Conservation (phyloP, 2,888 invertebrate genomes). For the Drosophila quinaria region DNA sequence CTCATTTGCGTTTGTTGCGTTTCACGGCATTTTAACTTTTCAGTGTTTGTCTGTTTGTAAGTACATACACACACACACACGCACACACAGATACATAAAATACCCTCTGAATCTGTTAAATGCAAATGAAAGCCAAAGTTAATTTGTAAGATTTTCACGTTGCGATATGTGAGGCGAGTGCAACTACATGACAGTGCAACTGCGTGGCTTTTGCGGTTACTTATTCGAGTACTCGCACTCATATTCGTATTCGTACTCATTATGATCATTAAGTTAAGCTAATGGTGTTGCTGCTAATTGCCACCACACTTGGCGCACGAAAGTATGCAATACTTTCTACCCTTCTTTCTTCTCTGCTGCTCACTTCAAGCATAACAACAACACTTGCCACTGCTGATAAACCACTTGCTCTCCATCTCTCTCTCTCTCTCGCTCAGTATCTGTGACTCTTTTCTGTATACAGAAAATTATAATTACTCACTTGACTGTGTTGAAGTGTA, state of each 20-base stretch:
- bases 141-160: conserved; percentile 78
- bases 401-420: not conserved
- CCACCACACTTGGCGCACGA: not conserved
- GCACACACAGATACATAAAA: not conserved
- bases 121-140: conserved; percentile 79
- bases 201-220: conserved; percentile 44
- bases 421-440: not conserved
- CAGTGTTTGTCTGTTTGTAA: conserved; percentile 11
- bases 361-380: conserved; percentile 2
- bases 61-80: not conserved
- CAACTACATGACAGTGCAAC: conserved; percentile 46
- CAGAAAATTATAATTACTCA: too few relatives aligned
- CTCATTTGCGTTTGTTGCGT: conserved; percentile 46
- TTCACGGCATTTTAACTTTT: conserved; percentile 56
- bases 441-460: not conserved
- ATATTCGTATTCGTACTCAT: conserved; percentile 22
- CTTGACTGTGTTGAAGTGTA: not conserved
- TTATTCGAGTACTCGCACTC: conserved; percentile 3
- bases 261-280: conserved; percentile 33
- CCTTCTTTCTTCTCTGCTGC: not conserved
- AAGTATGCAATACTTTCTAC: conserved; percentile 14
- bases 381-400: not conserved
- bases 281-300: conserved; percentile 32
- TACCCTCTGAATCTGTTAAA: conserved; percentile 54
- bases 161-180: conserved; percentile 43